Evolutionary conservation across 2,797 vertebrate species (phyloP), one percentile per base, ranked within the genome.

Genomic region (Tadarida brasiliensis): DNA sequence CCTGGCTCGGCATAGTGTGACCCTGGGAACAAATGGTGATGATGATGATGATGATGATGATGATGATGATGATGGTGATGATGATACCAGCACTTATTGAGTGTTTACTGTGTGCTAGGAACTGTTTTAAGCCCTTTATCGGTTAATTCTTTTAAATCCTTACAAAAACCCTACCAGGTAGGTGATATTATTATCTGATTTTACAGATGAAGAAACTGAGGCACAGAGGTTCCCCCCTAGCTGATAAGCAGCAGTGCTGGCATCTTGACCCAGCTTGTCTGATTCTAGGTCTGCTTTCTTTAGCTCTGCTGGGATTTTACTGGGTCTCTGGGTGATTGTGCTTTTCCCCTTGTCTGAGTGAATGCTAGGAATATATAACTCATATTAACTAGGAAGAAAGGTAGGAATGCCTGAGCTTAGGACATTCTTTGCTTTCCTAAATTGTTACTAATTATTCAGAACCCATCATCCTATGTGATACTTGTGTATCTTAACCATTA

Each of bases 401-500:
- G 24, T 61, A 35, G 71, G 51, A 78, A 68, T 73, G 11, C 12
- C 63, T 54, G 51, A 17, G 3, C 30, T 49, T 20, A 65, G 19
- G 10, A 30, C 3, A 15, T 78, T 87, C 35, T 0, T 44, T 26
- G 24, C 30, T 73, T 94, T n/a, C 7, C 3, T 61, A n/a, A 44
- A 1, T 85, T 84, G 59, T 81, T 82, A 44, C 11, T 33, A 26
- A 35, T 19, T 20, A 16, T 59, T 47, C 71, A 4, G 16, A 56
- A 51, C 39, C 11, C 5, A 4, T 67, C 54, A 28, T 61, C 24
- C 10, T 80, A 0, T 24, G 5, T 51, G 16, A 15, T n/a, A 24
- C 19, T 47, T 85, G 44, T 94, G 30, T 39, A 16, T 85, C 63
- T 96, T 89, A 57, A 87, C 68, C 59, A 49, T 94, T 68, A 28